A percentile compares a stretch with the other conserved stretches of the same genome.
Conservation (phyloP, 2,797 vertebrate genomes). For the Valencia hispanica region DNA sequence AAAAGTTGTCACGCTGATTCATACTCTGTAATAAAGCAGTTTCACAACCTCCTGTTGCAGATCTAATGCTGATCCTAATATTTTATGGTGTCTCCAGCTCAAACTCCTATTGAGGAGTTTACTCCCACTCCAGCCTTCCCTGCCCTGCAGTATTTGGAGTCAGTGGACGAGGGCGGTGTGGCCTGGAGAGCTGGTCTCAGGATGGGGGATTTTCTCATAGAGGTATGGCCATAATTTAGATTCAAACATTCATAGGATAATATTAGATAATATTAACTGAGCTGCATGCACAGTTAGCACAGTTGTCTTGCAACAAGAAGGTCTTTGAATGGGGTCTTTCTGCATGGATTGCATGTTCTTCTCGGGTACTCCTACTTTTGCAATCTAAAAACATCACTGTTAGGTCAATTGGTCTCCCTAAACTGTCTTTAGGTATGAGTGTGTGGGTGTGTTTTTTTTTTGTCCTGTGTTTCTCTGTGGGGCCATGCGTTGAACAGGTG, state of each 20-base stretch:
- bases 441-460: too few relatives aligned
- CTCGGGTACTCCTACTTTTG: too few relatives aligned
- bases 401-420: too few relatives aligned
- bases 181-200: constrained; percentile 92
- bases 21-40: not conserved
- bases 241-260: not conserved
- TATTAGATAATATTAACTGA: too few relatives aligned
- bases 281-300: too few relatives aligned
- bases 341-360: too few relatives aligned
- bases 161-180: constrained; percentile 93
- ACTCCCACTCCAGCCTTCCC: constrained; percentile 94
- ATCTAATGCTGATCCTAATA: constrained; percentile 8
- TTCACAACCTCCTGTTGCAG: not conserved
- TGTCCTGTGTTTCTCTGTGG: too few relatives aligned
- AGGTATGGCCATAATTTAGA: constrained; percentile 72
- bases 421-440: too few relatives aligned
- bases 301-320: not conserved
- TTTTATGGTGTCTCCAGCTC: constrained; percentile 80
- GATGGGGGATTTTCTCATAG: constrained; percentile 95
- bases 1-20: not conserved
- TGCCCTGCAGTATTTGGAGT: constrained; percentile 93
- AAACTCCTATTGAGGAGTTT: constrained; percentile 96
- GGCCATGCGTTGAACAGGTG: too few relatives aligned
- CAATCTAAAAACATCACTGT: too few relatives aligned
- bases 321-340: too few relatives aligned